Evolutionary conservation across 1,140 invertebrate genomes (phyloP).

Genomic region (Diuraphis noxia): DNA sequence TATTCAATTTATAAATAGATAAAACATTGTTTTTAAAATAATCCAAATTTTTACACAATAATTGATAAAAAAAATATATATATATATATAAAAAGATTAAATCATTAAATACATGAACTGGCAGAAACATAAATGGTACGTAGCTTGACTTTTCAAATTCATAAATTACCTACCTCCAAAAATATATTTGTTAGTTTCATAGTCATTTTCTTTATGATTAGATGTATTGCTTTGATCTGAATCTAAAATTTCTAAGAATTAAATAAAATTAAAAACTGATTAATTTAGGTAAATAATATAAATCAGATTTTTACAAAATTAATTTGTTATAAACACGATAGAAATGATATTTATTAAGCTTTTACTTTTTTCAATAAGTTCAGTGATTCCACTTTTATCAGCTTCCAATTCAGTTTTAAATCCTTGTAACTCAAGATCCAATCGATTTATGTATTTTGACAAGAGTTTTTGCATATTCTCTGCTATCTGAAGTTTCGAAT

Average conservation of each 20-base stretch:
- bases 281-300: not conserved
- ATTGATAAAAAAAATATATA: not conserved
- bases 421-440: slow-evolving; percentile 93
- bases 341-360: not conserved
- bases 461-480: slow-evolving; percentile 94
- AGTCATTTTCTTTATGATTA: slow-evolving; percentile 63
- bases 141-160: not conserved
- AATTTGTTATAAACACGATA: not conserved
- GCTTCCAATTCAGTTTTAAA: slow-evolving; percentile 98
- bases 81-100: not conserved
- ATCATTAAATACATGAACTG: not conserved
- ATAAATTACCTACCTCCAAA: slow-evolving; percentile 23
- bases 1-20: not conserved
- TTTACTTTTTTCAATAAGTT: slow-evolving; percentile 83
- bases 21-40: slow-evolving; percentile 11
- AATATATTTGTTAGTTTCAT: slow-evolving; percentile 8
- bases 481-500: slow-evolving; percentile 83
- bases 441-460: slow-evolving; percentile 84
- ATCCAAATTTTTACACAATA: not conserved
- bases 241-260: slow-evolving; percentile 19
- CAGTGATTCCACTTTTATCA: slow-evolving; percentile 96
- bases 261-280: not conserved
- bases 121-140: not conserved
- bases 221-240: slow-evolving; percentile 55
- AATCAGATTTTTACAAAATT: not conserved